phyloP scores from a whole-genome alignment of 2,113 vertebrate species.

The Nematolebias whitei region DNA sequence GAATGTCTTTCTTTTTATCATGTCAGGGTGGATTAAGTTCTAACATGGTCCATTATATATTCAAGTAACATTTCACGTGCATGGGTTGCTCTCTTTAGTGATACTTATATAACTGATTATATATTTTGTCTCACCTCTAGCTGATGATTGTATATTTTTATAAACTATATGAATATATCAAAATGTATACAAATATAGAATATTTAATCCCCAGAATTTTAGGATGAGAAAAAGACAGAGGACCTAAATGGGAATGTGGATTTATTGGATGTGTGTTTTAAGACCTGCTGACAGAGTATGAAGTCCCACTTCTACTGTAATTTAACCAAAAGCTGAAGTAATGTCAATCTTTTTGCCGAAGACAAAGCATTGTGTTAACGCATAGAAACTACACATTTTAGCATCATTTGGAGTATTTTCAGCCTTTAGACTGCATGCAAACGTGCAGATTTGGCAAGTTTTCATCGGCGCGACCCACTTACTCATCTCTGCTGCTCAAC shows the following conservation, averaged over 20 bases:
- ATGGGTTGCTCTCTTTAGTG: slow-evolving; percentile 58
- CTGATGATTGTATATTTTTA: slow-evolving; percentile 82
- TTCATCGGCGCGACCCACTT: too few species aligned
- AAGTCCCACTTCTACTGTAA: slow-evolving; percentile 38
- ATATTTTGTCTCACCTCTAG: slow-evolving; percentile 70
- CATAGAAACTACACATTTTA: slow-evolving; percentile 9
- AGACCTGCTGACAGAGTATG: slow-evolving; percentile 46
- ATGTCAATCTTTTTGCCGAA: slow-evolving; percentile 8
- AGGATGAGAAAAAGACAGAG: slow-evolving; percentile 39
- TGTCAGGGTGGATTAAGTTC: slow-evolving; percentile 24
- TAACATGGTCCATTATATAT: slow-evolving; percentile 50
- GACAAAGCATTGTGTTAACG: slow-evolving; percentile 1
- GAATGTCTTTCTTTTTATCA: slow-evolving; percentile 25
- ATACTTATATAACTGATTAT: slow-evolving; percentile 60
- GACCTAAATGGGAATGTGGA: slow-evolving; percentile 56
- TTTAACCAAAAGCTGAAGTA: slow-evolving; percentile 40
- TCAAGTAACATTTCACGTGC: slow-evolving; percentile 51
- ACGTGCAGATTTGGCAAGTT: not conserved
- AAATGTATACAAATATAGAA: slow-evolving; percentile 64
- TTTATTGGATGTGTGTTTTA: slow-evolving; percentile 25
- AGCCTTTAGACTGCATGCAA: not conserved
- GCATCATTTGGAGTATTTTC: not conserved
- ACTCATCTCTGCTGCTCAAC: too few species aligned
- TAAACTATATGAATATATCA: slow-evolving; percentile 73
- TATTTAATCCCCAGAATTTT: slow-evolving; percentile 76